Evolutionary conservation across 2,113 vertebrate genomes (phyloP), one percentile per base, ranked within the genome.

Genomic region (Pelmatolapia mariae): DNA sequence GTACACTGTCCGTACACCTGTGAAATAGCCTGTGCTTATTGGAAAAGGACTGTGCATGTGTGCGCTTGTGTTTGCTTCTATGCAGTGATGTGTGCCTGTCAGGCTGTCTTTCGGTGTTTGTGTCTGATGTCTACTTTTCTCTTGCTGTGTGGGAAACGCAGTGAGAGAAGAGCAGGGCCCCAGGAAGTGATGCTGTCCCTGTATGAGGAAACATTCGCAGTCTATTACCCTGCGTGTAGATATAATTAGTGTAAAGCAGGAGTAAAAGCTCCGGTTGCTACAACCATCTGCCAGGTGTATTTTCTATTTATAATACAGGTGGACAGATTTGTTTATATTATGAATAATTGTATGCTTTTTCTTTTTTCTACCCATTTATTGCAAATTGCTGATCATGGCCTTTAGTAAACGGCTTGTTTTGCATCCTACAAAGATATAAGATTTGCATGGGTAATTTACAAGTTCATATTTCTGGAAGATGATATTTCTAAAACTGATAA

Each of bases 141-240:
- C 29, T 80, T 8, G 19, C 68, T 71, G 68, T 53, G 68, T 29
- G 59, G 10, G 24, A 71, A 80, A 78, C n/a, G 33, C 29, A 19
- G 71, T 52, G 26, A 84, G 36, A 83, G 76, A 80, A 53, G 38
- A 71, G 81, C 26, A 33, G 83, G 85, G 83, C 88, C 84, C 85
- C 86, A 87, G 89, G 89, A 93, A 90, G 89, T 71, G 80, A 87
- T 92, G 89, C 81, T 87, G 91, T 90, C 89, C 87, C 90, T 89
- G 81, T 91, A 87, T 92, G 87, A 85, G 89, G 76, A 88, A 92
- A 92, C 94, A 93, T 94, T 92, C 63, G 92, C 93, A 94, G 93
- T 92, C 91, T 92, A 96, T 96, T 95, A 96, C 90, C 94, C 92
- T 92, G 90, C 91, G 80, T 95, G 92, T 95, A 91, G 92, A 92